Percentiles rank a stretch among this genome's conserved stretches.
These are phyloP conservation scores for Polypterus bichir DNA, from an alignment of 2,113 vertebrate genomes.

Conservation along the genomic window DNA sequence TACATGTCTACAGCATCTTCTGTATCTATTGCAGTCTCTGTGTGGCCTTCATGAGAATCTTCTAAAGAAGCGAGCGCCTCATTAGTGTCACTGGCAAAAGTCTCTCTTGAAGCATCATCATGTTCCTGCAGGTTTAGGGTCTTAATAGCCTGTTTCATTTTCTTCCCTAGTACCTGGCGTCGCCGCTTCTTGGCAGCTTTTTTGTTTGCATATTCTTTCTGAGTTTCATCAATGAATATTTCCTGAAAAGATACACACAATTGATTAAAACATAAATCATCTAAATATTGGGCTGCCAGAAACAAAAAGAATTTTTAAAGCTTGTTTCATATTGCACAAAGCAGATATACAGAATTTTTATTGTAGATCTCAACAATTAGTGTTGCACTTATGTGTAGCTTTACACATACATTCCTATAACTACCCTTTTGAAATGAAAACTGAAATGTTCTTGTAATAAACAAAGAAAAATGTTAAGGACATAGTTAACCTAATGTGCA, in stretches of 20 bases:
- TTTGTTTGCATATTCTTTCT: constrained; percentile 72
- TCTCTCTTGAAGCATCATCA: constrained; percentile 86
- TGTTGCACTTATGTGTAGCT: too few species aligned
- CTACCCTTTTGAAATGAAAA: too few species aligned
- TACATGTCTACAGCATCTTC: constrained; percentile 80
- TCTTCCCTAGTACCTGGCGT: constrained; percentile 71
- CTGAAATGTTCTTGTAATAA: too few species aligned
- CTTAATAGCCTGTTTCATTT: constrained; percentile 91
- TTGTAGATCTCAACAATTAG: too few species aligned
- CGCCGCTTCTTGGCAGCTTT: constrained; percentile 85
- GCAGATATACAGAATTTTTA: too few species aligned
- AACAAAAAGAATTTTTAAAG: background rate
- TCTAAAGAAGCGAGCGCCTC: constrained; percentile 85
- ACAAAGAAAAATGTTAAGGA: too few species aligned
- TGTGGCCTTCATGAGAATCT: constrained; percentile 63
- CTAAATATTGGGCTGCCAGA: constrained; percentile 1
- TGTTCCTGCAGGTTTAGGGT: constrained; percentile 85
- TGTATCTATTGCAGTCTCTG: constrained; percentile 56
- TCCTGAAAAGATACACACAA: constrained; percentile 33
- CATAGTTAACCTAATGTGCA: too few species aligned
- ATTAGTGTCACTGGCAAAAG: constrained; percentile 90
- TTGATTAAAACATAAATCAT: constrained; percentile 1
- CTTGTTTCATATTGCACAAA: too few species aligned
- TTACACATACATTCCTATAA: too few species aligned
- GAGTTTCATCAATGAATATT: constrained; percentile 80